These are phyloP conservation scores for Ooceraea biroi DNA, from an alignment of 1,140 invertebrate genomes.

Conservation along the genomic window DNA sequence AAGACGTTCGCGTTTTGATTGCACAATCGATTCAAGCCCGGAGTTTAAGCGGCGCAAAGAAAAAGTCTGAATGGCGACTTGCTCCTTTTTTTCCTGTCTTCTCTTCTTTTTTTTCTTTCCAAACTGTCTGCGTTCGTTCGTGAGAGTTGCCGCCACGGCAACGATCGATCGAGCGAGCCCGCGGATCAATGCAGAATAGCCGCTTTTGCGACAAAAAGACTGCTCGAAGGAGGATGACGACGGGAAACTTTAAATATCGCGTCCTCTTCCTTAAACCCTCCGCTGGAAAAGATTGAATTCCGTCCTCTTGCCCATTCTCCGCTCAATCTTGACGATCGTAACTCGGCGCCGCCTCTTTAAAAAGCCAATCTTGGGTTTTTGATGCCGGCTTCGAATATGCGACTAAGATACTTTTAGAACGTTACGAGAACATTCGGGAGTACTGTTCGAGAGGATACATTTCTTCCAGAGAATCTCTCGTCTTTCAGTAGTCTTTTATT, in stretches of 20 bases:
- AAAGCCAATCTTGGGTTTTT: slow-evolving; percentile 38
- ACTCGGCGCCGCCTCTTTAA: slow-evolving; percentile 6
- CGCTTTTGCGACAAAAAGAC: slow-evolving; percentile 45
- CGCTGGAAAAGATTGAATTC: slow-evolving; percentile 49
- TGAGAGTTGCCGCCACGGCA: slow-evolving; percentile 7
- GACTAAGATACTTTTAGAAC: slow-evolving; percentile 19
- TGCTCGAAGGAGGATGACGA: slow-evolving; percentile 41
- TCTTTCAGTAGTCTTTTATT: background rate
- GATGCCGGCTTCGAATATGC: slow-evolving; percentile 22
- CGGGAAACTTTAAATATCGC: slow-evolving; percentile 60
- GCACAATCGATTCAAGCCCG: slow-evolving; percentile 57
- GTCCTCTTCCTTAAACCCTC: slow-evolving; percentile 50
- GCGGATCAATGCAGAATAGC: slow-evolving; percentile 55
- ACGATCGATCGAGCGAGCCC: slow-evolving; percentile 38
- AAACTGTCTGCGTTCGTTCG: slow-evolving; percentile 9
- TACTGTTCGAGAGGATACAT: background rate
- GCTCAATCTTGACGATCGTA: slow-evolving; percentile 28
- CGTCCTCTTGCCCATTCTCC: slow-evolving; percentile 28
- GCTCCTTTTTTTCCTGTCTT: slow-evolving; percentile 26
- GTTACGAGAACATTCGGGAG: background rate
- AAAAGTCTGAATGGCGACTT: slow-evolving; percentile 48
- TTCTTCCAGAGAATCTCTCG: background rate
- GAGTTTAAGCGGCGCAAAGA: slow-evolving; percentile 42
- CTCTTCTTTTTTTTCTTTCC: slow-evolving; percentile 3
- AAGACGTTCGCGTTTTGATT: slow-evolving; percentile 50